Conservation (phyloP, 2,888 invertebrate species). For the Ophion ellenae region DNA sequence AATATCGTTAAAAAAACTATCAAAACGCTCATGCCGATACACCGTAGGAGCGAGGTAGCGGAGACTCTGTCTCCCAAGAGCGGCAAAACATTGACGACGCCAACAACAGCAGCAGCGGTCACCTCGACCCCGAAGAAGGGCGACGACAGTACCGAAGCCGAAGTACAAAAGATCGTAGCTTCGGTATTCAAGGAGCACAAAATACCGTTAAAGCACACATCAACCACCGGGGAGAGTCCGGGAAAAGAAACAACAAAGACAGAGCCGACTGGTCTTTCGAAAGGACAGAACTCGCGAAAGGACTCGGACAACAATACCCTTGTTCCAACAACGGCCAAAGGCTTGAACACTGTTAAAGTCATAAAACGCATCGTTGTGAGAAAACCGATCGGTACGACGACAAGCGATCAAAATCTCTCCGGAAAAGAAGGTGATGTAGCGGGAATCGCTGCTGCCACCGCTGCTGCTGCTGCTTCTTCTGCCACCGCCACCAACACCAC, state of each 20-base stretch:
- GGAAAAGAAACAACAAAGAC: slow-evolving; percentile 47
- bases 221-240: not conserved
- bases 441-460: too few relatives aligned
- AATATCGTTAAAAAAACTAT: slow-evolving; percentile 82
- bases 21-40: slow-evolving; percentile 82
- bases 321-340: slow-evolving; percentile 66
- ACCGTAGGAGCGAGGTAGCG: slow-evolving; percentile 60
- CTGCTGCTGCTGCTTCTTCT: too few relatives aligned
- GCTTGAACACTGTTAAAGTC: slow-evolving; percentile 80
- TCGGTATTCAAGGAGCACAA: slow-evolving; percentile 82
- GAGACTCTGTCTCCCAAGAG: slow-evolving; percentile 2
- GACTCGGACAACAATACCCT: slow-evolving; percentile 71
- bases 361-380: slow-evolving; percentile 81
- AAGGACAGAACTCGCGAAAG: slow-evolving; percentile 65
- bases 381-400: slow-evolving; percentile 71
- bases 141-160: slow-evolving; percentile 79
- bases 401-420: slow-evolving; percentile 27
- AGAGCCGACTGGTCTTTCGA: slow-evolving; percentile 9
- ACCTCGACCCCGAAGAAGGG: slow-evolving; percentile 61
- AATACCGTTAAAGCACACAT: slow-evolving; percentile 79
- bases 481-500: too few relatives aligned
- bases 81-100: not conserved
- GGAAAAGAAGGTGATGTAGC: too few relatives aligned
- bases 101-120: slow-evolving; percentile 30
- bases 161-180: slow-evolving; percentile 82